These are phyloP conservation scores for Tympanuchus pallidicinctus DNA, from an alignment of 2,113 vertebrate species.

Conservation along the genomic window DNA sequence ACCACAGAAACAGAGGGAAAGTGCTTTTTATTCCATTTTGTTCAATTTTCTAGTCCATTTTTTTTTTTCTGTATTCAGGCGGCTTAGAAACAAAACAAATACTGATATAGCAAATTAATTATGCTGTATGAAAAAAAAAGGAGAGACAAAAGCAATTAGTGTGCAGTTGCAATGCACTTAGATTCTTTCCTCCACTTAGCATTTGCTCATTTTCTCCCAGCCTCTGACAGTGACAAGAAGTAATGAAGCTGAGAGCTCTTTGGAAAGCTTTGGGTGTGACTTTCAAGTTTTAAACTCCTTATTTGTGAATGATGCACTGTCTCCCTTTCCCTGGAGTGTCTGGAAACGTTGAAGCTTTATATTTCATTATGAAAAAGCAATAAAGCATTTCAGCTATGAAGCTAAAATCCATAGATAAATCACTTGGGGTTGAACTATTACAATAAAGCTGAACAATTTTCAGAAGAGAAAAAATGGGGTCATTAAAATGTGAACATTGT, in stretches of 20 bases:
- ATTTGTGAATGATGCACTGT: neutral
- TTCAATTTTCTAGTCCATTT: constrained; percentile 31
- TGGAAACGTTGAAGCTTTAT: neutral
- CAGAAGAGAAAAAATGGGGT: neutral
- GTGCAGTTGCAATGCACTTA: constrained; percentile 21
- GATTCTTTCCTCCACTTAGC: constrained; percentile 34
- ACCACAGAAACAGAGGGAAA: constrained; percentile 34
- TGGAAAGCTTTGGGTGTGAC: constrained; percentile 33
- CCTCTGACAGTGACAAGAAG: neutral
- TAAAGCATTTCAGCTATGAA: constrained; percentile 30
- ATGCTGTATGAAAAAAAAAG: neutral
- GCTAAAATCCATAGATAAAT: constrained; percentile 24
- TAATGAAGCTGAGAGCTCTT: constrained; percentile 46
- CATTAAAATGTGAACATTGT: neutral
- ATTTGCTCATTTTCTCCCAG: neutral
- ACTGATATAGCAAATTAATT: constrained; percentile 54
- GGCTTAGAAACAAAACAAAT: constrained; percentile 27
- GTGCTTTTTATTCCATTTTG: constrained; percentile 47
- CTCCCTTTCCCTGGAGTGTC: constrained; percentile 15
- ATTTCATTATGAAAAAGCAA: constrained; percentile 38
- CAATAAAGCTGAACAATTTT: constrained; percentile 5
- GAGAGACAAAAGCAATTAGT: constrained; percentile 43
- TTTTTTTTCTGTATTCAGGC: neutral
- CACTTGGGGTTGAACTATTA: neutral
- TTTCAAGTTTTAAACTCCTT: constrained; percentile 18